Evolutionary conservation across 2,888 invertebrate species (phyloP).

Genomic region (Gonocerus acuteangulatus): DNA sequence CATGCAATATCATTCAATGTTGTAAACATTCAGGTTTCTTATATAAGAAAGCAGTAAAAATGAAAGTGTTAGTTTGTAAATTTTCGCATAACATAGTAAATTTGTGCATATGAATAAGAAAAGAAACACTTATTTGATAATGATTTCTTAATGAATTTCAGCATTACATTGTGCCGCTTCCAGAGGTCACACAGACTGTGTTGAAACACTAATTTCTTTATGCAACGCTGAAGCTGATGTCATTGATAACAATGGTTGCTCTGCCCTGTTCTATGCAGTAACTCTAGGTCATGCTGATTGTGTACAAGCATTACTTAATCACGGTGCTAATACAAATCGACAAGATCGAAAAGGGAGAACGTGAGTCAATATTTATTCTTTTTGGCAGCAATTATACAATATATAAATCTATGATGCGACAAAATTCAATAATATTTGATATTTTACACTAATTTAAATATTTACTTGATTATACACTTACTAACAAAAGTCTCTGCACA

Average conservation of each 20-base stretch:
- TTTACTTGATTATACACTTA: no score
- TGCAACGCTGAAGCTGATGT: conserved; percentile 85
- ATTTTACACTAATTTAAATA: background rate
- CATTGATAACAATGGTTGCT: conserved; percentile 88
- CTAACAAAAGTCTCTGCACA: no score
- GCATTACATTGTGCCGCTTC: conserved; percentile 96
- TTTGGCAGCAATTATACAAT: no score
- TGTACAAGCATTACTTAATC: conserved; percentile 76
- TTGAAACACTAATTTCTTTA: conserved; percentile 77
- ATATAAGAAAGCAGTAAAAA: no score
- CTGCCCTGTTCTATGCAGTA: conserved; percentile 92
- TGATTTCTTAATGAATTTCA: conserved; percentile 36
- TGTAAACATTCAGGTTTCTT: no score
- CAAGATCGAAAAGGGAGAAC: conserved; percentile 89
- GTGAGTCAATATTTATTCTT: conserved; percentile 46
- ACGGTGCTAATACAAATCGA: conserved; percentile 83
- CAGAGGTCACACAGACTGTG: conserved; percentile 85
- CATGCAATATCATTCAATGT: no score
- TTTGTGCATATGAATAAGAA: no score
- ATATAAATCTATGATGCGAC: no score
- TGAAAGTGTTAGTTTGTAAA: no score
- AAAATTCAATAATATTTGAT: background rate
- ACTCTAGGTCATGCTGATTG: conserved; percentile 93
- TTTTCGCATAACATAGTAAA: no score
- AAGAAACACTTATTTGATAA: no score